Evolutionary conservation across 2,113 vertebrate species (phyloP).

Genomic region (Nycticebus coucang): DNA sequence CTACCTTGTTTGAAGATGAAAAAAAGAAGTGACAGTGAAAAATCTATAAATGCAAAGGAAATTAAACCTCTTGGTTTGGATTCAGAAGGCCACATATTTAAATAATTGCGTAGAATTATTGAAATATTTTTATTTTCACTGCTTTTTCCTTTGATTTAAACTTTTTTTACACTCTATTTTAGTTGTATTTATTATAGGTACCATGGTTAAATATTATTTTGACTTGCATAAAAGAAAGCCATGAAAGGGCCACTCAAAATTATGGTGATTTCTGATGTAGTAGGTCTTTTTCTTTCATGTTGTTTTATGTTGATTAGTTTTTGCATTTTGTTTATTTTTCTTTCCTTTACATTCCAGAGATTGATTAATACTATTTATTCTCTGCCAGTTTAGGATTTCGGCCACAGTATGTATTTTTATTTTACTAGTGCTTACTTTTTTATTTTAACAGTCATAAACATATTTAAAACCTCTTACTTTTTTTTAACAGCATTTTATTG

Average conservation of each 20-base stretch:
- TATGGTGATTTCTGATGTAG: not conserved
- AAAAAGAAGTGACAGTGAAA: not conserved
- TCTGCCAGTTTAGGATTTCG: not conserved
- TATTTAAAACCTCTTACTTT: not conserved
- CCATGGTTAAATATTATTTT: not conserved
- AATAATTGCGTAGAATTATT: not conserved
- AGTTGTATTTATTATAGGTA: not conserved
- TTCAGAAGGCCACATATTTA: not conserved
- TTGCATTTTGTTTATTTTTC: not conserved
- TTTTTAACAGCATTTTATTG: not conserved
- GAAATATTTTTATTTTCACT: not conserved
- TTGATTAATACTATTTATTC: not conserved
- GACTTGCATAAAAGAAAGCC: not conserved
- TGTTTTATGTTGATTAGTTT: not conserved
- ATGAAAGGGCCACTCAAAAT: not conserved
- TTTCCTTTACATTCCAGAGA: not conserved
- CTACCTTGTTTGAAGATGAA: not conserved
- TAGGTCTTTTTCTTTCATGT: not conserved
- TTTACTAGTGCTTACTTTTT: not conserved
- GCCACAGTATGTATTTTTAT: not conserved
- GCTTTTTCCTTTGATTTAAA: not conserved
- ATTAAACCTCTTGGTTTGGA: not conserved
- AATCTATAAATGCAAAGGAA: not conserved
- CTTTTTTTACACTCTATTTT: not conserved
- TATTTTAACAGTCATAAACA: not conserved